A percentile compares a stretch with the other conserved stretches of the same genome.
Evolutionary conservation across 2,113 vertebrate genomes (phyloP).

Genomic region (Thinocorus orbignyianus): DNA sequence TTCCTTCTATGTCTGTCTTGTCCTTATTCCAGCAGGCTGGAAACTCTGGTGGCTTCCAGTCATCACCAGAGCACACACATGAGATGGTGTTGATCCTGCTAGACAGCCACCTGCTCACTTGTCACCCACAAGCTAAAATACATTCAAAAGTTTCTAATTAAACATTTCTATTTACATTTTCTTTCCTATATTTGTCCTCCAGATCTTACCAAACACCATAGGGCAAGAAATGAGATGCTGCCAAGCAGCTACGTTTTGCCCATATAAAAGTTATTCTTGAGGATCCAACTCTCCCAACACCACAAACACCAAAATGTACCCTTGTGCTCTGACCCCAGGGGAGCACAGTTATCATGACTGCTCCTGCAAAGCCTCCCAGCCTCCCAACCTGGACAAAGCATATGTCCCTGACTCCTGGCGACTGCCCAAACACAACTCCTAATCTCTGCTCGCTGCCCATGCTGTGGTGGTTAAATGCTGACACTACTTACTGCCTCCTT

Average conservation of each 20-base stretch:
- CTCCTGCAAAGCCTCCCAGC: neutral
- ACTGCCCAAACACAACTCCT: neutral
- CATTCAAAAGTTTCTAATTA: neutral
- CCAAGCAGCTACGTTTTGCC: neutral
- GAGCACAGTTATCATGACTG: accelerated
- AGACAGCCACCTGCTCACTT: neutral
- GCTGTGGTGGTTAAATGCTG: neutral
- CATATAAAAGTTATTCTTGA: neutral
- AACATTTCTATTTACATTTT: neutral
- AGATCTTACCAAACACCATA: neutral
- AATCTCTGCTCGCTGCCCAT: neutral
- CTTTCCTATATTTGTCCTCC: neutral
- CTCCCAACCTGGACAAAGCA: neutral
- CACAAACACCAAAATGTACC: accelerated
- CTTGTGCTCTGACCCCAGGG: neutral
- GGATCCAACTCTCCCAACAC: neutral
- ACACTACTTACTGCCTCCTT: neutral
- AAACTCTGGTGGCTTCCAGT: neutral
- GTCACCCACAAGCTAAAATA: neutral
- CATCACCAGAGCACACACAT: too few relatives aligned
- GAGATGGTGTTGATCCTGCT: neutral
- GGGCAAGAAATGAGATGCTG: neutral
- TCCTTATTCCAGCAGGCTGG: neutral
- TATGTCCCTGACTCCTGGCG: neutral
- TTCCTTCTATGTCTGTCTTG: neutral